Evolutionary conservation across 2,888 invertebrate genomes (phyloP).

Genomic region (Scelioninae gen. 1): DNA sequence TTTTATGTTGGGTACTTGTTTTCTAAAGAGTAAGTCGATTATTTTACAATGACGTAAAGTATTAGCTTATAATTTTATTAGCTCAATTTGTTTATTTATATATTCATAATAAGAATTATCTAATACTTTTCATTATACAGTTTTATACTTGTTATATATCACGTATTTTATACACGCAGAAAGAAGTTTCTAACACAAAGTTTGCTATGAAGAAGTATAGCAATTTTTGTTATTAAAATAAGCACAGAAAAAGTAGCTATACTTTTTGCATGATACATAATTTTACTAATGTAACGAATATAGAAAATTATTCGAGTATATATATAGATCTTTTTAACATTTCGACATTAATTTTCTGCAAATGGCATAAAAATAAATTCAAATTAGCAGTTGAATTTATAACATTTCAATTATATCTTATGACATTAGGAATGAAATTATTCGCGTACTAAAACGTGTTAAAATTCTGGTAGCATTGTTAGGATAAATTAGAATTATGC

Average conservation of each 20-base stretch:
- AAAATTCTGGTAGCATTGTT: constrained; percentile 4
- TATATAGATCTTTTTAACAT: not conserved
- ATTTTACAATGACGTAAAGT: not conserved
- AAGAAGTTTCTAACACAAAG: no score
- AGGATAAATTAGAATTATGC: constrained; percentile 40
- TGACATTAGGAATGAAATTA: constrained; percentile 26
- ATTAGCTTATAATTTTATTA: not conserved
- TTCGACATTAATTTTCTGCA: not conserved
- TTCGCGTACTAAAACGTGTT: not conserved
- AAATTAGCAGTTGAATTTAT: no score
- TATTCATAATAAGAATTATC: not conserved
- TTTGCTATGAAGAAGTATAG: no score
- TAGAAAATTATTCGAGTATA: no score
- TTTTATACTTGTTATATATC: no score
- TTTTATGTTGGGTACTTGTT: constrained; percentile 1
- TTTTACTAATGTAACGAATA: no score
- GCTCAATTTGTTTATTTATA: not conserved
- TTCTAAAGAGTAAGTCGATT: not conserved
- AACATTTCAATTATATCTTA: not conserved
- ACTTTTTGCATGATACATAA: no score
- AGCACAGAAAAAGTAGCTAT: no score
- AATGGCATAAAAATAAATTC: no score
- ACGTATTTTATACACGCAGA: no score
- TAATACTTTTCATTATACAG: no score
- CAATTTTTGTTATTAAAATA: no score